phyloP scores from a whole-genome alignment of 2,113 vertebrate genomes.

The Anthoscopus minutus region DNA sequence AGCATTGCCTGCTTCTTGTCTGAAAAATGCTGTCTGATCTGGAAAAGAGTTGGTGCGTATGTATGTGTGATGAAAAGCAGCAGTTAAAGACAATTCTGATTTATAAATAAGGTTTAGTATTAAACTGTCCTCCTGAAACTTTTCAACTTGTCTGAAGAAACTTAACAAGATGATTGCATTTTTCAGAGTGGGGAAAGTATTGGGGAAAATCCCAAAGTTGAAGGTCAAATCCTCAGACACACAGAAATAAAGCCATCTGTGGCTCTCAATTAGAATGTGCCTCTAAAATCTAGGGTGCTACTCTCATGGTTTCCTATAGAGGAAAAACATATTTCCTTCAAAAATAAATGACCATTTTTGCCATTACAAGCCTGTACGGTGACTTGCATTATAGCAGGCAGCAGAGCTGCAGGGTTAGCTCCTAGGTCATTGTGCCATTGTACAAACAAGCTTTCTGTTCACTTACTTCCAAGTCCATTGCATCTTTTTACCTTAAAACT shows the following conservation, averaged over 20 bases:
- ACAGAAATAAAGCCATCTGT: not conserved
- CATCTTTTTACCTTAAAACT: not conserved
- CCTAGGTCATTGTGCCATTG: fast-evolving
- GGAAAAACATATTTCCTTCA: not conserved
- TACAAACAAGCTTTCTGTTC: not conserved
- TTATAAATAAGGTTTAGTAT: conserved; percentile 57
- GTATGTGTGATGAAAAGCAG: conserved; percentile 52
- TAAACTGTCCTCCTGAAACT: conserved; percentile 44
- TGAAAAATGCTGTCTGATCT: not conserved
- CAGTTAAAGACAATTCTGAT: conserved; percentile 38
- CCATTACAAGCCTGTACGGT: not conserved
- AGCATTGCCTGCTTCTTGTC: not conserved
- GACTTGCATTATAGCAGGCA: not conserved
- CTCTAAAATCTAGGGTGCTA: not conserved
- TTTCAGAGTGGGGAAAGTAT: conserved; percentile 10
- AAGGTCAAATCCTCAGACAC: conserved; percentile 40
- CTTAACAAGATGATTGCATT: conserved; percentile 33
- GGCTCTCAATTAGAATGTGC: not conserved
- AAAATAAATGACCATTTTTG: not conserved
- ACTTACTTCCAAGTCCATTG: not conserved
- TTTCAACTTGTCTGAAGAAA: conserved; percentile 55
- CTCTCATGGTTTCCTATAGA: not conserved
- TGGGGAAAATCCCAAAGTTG: conserved; percentile 2
- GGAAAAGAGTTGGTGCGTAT: conserved; percentile 13
- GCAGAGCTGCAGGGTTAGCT: not conserved